Evolutionary conservation across 2,888 invertebrate species (phyloP), one percentile per base, ranked within the genome.

Genomic region (Brachypalpus laphriformis): DNA sequence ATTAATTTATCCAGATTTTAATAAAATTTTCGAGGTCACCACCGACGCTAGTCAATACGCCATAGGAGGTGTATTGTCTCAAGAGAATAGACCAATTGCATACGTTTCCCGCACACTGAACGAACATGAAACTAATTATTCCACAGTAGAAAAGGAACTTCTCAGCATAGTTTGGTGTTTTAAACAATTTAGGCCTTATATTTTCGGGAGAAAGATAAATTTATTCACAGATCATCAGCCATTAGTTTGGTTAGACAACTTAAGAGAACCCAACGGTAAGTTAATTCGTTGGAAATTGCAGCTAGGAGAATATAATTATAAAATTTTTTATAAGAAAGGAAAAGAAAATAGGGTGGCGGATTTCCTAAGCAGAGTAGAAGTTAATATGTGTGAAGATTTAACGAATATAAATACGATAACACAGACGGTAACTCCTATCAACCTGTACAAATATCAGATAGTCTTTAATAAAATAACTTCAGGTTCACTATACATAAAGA

Each of bases 1-100:
- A 66, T 22, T 47, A 22, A 45, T 66, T 8, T 66, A 66, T n/a
- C 49, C 57, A 9, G 71, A 71, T 40, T 72, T 61, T 28, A 72
- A 28, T 51, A 51, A 61, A 72, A 74, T 14, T 8, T 63, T 74
- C 54, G 54, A 74, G 14, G 63, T 63, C 9, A 68, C 80, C 49
- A 66, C 80, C 9, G 80, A 80, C 31, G 49, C 56, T 28, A 71
- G 57, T 8, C 49, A 63, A 25, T 71, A 59, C 16, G 78, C 78
- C 11, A 63, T 65, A 25, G 78, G 71, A 34, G 71, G 61, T n/a
- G n/a, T n/a, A n/a, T n/a, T n/a, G n/a, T n/a, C n/a, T n/a, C n/a
- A n/a, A n/a, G n/a, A n/a, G n/a, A n/a, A n/a, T n/a, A n/a, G n/a
- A n/a, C n/a, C n/a, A n/a, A n/a, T n/a, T n/a, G n/a, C n/a, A n/a